Percentiles rank a stretch among this genome's conserved stretches.
phyloP scores from a whole-genome alignment of 2,797 vertebrate species.

The Crypturellus tataupa region DNA sequence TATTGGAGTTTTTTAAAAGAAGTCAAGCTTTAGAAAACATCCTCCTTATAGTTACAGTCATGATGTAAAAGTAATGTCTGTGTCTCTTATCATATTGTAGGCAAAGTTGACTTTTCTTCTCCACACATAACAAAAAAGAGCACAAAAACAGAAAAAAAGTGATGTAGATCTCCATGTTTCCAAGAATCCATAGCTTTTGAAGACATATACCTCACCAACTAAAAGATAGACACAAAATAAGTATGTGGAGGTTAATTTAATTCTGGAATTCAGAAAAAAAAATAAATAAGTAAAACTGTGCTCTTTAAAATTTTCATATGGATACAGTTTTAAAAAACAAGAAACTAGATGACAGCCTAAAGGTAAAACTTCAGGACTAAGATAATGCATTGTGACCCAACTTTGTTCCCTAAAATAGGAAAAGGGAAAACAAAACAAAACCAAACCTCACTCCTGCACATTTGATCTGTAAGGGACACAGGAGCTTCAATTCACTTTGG shows the following conservation, averaged over 20 bases:
- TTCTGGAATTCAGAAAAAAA: neutral
- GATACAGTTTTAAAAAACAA: neutral
- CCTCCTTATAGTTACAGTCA: neutral
- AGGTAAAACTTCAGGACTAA: neutral
- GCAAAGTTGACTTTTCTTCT: neutral
- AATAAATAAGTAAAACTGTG: neutral
- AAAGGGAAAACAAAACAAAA: neutral
- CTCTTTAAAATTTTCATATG: neutral
- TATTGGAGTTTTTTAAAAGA: neutral
- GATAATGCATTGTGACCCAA: neutral
- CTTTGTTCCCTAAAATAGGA: neutral
- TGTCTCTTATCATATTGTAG: neutral
- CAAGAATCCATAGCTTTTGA: neutral
- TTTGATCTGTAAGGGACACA: neutral
- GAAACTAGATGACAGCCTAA: neutral
- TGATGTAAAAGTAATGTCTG: neutral
- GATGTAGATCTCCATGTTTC: rapidly evolving
- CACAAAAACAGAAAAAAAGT: neutral
- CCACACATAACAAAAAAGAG: neutral
- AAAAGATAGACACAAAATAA: rapidly evolving
- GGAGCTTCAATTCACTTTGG: neutral
- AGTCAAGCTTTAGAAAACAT: neutral
- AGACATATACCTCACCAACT: neutral
- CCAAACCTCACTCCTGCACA: neutral
- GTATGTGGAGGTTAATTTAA: neutral